These are phyloP conservation scores for Pseudorasbora parva DNA, from an alignment of 2,113 vertebrate genomes.

Conservation along the genomic window DNA sequence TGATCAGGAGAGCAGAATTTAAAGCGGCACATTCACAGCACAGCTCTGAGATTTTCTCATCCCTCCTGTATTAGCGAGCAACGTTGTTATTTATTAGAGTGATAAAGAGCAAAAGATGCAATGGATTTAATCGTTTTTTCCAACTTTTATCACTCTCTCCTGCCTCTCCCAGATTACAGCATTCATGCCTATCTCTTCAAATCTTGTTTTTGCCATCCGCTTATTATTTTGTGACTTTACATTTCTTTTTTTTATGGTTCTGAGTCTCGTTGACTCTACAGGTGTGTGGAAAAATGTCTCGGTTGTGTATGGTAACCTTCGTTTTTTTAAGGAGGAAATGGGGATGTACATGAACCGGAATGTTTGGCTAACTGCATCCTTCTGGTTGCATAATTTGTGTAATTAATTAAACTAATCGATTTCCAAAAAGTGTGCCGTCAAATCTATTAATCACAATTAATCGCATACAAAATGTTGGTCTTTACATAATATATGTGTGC, in stretches of 20 bases:
- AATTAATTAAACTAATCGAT: too few species aligned
- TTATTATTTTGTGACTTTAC: neutral
- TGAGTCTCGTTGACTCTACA: neutral
- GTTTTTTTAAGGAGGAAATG: too few species aligned
- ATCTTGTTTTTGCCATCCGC: neutral
- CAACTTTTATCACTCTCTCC: neutral
- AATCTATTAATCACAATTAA: too few species aligned
- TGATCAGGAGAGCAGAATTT: neutral
- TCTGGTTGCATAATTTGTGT: too few species aligned
- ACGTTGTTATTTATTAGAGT: constrained; percentile 27
- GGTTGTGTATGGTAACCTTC: too few species aligned
- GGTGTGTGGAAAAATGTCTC: too few species aligned
- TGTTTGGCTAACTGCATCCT: too few species aligned
- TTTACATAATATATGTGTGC: too few species aligned
- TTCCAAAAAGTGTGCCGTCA: too few species aligned
- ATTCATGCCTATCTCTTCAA: neutral
- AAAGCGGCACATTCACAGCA: neutral
- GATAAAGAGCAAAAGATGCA: neutral
- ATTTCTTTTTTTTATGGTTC: neutral
- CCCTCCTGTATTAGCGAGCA: neutral
- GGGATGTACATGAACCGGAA: too few species aligned
- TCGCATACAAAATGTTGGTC: too few species aligned
- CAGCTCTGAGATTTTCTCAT: constrained; percentile 18
- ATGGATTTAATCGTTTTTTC: neutral
- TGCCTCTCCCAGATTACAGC: neutral